These are phyloP conservation scores for Falco peregrinus DNA, from an alignment of 2,797 vertebrate genomes.

Conservation along the genomic window DNA sequence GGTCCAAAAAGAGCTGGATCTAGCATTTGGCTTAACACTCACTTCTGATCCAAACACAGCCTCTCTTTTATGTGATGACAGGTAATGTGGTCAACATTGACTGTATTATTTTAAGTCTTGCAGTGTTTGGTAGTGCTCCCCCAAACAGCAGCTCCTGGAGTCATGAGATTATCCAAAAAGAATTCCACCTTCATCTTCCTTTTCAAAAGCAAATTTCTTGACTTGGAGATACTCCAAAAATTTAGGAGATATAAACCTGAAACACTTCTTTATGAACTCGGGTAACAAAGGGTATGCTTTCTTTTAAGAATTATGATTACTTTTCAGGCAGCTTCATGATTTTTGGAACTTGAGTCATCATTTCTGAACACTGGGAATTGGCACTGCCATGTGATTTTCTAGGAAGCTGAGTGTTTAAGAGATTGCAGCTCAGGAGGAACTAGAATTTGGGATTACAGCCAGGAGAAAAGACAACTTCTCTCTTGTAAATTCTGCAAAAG, in stretches of 20 bases:
- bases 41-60: not conserved
- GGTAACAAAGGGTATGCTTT: not conserved
- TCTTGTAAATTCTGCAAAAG: not conserved
- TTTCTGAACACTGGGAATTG: not conserved
- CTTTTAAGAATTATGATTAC: not conserved
- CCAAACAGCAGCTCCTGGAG: not conserved
- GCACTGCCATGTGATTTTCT: conserved; percentile 11
- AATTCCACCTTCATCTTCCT: not conserved
- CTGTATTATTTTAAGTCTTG: not conserved
- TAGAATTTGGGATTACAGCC: not conserved
- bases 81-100: not conserved
- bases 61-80: not conserved
- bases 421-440: not conserved
- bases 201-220: not conserved
- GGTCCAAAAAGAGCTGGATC: not conserved
- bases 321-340: not conserved
- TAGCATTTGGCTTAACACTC: not conserved
- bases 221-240: not conserved
- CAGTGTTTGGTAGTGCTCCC: not conserved
- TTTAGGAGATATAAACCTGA: not conserved
- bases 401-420: not conserved
- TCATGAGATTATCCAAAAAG: not conserved
- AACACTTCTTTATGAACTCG: not conserved
- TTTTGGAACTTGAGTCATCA: conserved; percentile 6
- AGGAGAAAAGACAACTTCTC: conserved; percentile 25